A percentile compares a stretch with the other conserved stretches of the same genome.
Evolutionary conservation across 2,113 vertebrate species (phyloP).

Genomic region (Pygathrix nemaeus): DNA sequence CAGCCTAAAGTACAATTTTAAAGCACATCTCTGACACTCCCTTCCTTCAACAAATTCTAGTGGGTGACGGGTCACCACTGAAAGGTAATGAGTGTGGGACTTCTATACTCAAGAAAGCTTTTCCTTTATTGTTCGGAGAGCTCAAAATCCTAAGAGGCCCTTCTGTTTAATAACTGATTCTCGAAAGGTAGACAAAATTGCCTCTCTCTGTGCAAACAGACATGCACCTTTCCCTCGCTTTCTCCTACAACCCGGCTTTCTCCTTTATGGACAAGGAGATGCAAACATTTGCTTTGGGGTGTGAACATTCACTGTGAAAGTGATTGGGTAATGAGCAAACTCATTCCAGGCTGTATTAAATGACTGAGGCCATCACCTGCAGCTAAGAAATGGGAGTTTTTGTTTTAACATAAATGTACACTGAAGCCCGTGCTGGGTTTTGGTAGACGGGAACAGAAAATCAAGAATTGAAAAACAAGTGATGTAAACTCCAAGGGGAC

Average conservation of each 20-base stretch:
- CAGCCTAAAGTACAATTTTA: not conserved
- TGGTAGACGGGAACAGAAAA: slow-evolving; percentile 79
- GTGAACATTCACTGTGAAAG: not conserved
- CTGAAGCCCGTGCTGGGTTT: slow-evolving; percentile 74
- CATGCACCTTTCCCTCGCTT: no score
- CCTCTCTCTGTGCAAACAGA: not conserved
- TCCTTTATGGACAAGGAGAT: not conserved
- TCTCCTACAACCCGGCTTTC: not conserved
- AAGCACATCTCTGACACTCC: not conserved
- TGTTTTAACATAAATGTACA: not conserved
- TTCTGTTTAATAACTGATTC: not conserved
- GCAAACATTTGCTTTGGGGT: not conserved
- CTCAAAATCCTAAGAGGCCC: not conserved
- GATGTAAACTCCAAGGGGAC: slow-evolving; percentile 84
- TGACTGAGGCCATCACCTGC: not conserved
- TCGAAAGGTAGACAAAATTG: not conserved
- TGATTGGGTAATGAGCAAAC: not conserved
- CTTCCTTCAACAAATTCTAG: not conserved
- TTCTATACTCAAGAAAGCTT: not conserved
- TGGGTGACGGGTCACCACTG: not conserved
- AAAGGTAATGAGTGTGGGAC: not conserved
- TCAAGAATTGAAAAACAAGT: slow-evolving; percentile 85
- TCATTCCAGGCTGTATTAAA: not conserved
- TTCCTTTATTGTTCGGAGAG: not conserved
- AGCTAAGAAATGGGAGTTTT: not conserved